Evolutionary conservation across 2,113 vertebrate species (phyloP), one percentile per base, ranked within the genome.

Genomic region (Lasiurus cinereus): DNA sequence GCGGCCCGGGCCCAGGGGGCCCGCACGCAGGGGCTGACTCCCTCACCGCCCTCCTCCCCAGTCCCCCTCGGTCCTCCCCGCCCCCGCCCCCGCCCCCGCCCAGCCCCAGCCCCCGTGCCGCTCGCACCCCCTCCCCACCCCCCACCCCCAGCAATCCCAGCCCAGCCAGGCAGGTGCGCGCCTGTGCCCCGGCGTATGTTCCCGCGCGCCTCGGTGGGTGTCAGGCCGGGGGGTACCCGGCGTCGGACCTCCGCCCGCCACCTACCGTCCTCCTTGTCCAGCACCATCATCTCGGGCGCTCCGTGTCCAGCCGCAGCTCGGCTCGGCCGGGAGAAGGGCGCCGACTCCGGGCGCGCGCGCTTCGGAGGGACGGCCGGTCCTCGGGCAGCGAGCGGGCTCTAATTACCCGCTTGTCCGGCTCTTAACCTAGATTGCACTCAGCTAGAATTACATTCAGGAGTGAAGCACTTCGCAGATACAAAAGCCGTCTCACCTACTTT

Each of bases 211-310:
- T 33, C 69, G 27, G 85, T 56, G 19, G 27, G 86, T 59, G 19
- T 52, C 54, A 76, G 78, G 14, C 31, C 31, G 59, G 48, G 70
- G 48, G 54, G 59, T 19, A n/a, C 59, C 69, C 94, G 83, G 72
- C 64, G 9, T 39, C 88, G 95, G 97, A 96, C 96, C 97, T 88
- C 97, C 14, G 97, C 96, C 98, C 96, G 98, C 98, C 98, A 99
- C 99, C 99, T 99, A 99, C 99, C 99, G 98, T 99, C 99, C 98
- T 99, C 99, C 99, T 99, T 99, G 99, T 99, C 99, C 98, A 99
- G 98, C 98, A 99, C 99, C 99, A 99, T 99, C 98, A 99, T 99
- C 99, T 99, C 99, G 98, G 99, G 98, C 98, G 99, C 98, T 99
- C 98, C 98, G 99, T 99, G 98, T 99, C 98, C 99, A 98, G 98